Evolutionary conservation across 2,888 invertebrate genomes (phyloP), one percentile per base, ranked within the genome.

Genomic region (Leptogaster cylindrica): DNA sequence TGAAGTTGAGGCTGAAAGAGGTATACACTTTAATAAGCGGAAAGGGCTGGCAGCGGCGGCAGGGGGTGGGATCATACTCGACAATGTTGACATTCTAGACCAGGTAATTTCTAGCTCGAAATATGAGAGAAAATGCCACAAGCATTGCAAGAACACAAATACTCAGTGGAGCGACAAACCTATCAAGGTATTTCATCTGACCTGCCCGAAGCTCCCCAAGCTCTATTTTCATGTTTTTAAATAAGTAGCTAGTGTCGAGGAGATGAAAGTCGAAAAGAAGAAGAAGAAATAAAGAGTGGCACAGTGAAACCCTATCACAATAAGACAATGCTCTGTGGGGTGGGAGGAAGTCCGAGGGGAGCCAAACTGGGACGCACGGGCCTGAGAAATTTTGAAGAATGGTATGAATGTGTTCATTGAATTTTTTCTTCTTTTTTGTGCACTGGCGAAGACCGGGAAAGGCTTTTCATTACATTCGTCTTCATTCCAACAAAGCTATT

Each of bases 111-210:
- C n/a, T n/a, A n/a, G n/a, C n/a, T n/a, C n/a, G n/a, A n/a, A n/a
- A n/a, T n/a, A n/a, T n/a, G n/a, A n/a, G n/a, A n/a, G n/a, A n/a
- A n/a, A n/a, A n/a, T n/a, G n/a, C n/a, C n/a, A n/a, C n/a, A n/a
- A n/a, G n/a, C n/a, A n/a, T n/a, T n/a, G n/a, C n/a, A n/a, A n/a
- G 50, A 50, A 50, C 50, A 50, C 28, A 50, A 50, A 28, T 28
- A 50, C 27, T 50, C 50, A 50, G 14, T 16, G 25, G 50, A 50
- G 50, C 28, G 28, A 14, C 50, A 50, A 50, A 50, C 14, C 50
- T 28, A 23, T 28, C 50, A 31, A 52, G 31, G 33, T 33, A 20
- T 18, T 18, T 23, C 23, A 10, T 10, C 48, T 18, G 48, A 10
- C 48, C 48, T 31, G 10, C 51, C 46, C 33, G 14, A 23, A 8